These are phyloP conservation scores for Podarcis raffonei DNA, from an alignment of 2,113 vertebrate species.

Conservation along the genomic window DNA sequence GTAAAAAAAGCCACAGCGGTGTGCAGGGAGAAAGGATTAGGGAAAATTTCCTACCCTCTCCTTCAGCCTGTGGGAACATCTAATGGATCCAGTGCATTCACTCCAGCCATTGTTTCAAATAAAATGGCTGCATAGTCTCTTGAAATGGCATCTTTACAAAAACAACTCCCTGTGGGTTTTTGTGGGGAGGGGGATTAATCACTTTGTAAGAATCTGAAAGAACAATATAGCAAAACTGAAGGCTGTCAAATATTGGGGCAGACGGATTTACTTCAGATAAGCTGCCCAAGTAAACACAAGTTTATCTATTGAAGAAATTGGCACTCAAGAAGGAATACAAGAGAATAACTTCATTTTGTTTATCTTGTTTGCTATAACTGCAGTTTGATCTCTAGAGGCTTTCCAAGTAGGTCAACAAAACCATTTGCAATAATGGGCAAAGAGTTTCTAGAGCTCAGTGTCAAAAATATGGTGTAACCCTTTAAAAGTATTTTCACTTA, in stretches of 20 bases:
- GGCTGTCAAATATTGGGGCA: slow-evolving; percentile 52
- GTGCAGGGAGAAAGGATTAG: neutral
- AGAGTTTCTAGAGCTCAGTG: slow-evolving; percentile 47
- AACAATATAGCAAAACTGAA: slow-evolving; percentile 34
- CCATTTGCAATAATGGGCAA: slow-evolving; percentile 58
- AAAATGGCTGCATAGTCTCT: slow-evolving; percentile 26
- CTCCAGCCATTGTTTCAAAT: neutral
- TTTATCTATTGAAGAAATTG: slow-evolving; percentile 58
- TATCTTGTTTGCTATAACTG: slow-evolving; percentile 51
- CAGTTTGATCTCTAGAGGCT: slow-evolving; percentile 56
- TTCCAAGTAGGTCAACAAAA: slow-evolving; percentile 59
- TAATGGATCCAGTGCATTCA: too few relatives aligned
- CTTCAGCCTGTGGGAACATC: too few relatives aligned
- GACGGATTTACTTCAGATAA: slow-evolving; percentile 62
- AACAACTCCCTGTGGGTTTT: neutral
- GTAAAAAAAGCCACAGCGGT: neutral
- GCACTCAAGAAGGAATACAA: slow-evolving; percentile 57
- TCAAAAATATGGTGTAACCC: slow-evolving; percentile 49
- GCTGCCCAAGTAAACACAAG: slow-evolving; percentile 55
- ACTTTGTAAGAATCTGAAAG: slow-evolving; percentile 37
- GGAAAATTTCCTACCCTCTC: neutral
- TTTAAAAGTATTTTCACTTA: slow-evolving; percentile 13
- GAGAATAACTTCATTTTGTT: slow-evolving; percentile 48
- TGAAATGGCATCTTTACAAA: slow-evolving; percentile 46
- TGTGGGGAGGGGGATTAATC: slow-evolving; percentile 15